These are phyloP conservation scores for Osmerus eperlanus DNA, from an alignment of 2,113 vertebrate genomes.

Conservation along the genomic window DNA sequence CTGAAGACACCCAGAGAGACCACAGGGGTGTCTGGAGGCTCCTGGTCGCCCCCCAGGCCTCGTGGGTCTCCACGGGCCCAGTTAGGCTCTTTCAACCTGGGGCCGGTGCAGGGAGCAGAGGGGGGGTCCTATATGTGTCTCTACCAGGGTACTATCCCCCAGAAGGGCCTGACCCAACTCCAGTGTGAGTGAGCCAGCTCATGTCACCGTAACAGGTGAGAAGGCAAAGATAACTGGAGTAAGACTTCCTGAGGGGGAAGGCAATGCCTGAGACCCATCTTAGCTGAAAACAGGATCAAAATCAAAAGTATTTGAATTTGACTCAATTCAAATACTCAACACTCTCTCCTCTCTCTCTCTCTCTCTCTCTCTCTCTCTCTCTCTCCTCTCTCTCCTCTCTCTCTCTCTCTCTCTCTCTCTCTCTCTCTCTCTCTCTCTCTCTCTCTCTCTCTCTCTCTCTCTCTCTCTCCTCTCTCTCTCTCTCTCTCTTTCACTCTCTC, in stretches of 20 bases:
- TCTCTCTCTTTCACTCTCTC: not conserved
- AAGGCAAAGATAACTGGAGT: too few species aligned
- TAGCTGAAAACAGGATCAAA: too few species aligned
- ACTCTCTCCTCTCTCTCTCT: not conserved
- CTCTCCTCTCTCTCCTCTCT: not conserved
- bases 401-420: too few species aligned
- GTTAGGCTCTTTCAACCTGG: slow-evolving; percentile 55
- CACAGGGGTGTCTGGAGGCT: not conserved
- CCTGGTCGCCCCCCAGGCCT: slow-evolving; percentile 11
- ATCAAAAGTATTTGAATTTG: too few species aligned
- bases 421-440: not conserved
- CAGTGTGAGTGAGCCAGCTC: slow-evolving; percentile 52
- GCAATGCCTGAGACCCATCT: too few species aligned
- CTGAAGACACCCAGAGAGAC: slow-evolving; percentile 14
- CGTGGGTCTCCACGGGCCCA: slow-evolving; percentile 19
- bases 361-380: not conserved
- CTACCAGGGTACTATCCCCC: slow-evolving; percentile 47
- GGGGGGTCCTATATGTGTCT: slow-evolving; percentile 63
- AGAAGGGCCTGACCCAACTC: slow-evolving; percentile 52
- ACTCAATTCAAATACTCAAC: too few species aligned
- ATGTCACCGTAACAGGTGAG: slow-evolving; percentile 54
- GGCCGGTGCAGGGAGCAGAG: slow-evolving; percentile 48
- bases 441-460: not conserved
- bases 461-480: not conserved
- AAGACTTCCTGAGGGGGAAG: too few species aligned